Conservation (phyloP, 2,888 invertebrate species). For the Drosophila buzzatii region DNA sequence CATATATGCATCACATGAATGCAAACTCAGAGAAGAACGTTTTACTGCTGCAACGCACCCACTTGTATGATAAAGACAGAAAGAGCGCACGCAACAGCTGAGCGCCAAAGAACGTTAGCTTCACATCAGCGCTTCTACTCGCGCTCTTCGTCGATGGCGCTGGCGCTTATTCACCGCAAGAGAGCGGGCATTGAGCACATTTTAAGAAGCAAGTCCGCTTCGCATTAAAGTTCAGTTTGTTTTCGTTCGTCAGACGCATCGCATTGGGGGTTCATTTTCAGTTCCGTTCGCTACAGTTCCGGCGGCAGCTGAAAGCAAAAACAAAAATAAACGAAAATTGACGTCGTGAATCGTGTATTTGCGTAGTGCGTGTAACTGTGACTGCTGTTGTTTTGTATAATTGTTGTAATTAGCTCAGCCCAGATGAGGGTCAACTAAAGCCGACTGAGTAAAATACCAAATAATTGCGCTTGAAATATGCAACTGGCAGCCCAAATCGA, state of each 20-base stretch:
- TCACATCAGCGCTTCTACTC: neutral
- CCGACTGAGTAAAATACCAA: slow-evolving; percentile 48
- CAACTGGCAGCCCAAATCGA: slow-evolving; percentile 28
- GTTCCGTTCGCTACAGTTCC: slow-evolving; percentile 11
- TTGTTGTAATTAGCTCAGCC: slow-evolving; percentile 55
- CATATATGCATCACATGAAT: no score
- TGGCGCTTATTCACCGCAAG: slow-evolving; percentile 3
- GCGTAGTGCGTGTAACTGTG: slow-evolving; percentile 20
- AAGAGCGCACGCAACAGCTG: neutral
- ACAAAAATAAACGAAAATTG: slow-evolving; percentile 23
- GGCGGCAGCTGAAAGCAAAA: slow-evolving; percentile 17
- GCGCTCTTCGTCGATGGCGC: neutral
- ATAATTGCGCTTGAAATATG: slow-evolving; percentile 68
- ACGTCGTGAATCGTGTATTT: slow-evolving; percentile 11
- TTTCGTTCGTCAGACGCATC: slow-evolving; percentile 41
- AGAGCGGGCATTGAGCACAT: slow-evolving; percentile 25
- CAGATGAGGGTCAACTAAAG: slow-evolving; percentile 20
- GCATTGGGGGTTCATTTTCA: slow-evolving; percentile 6
- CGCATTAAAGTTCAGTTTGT: slow-evolving; percentile 46
- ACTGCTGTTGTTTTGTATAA: slow-evolving; percentile 29
- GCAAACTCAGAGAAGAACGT: neutral
- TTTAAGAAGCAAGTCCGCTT: slow-evolving; percentile 44
- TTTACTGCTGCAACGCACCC: neutral
- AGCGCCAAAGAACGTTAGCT: slow-evolving; percentile 16
- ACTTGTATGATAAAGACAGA: neutral